These are phyloP conservation scores for Drosophila fulvimacula DNA, from an alignment of 2,888 invertebrate species.

Conservation along the genomic window DNA sequence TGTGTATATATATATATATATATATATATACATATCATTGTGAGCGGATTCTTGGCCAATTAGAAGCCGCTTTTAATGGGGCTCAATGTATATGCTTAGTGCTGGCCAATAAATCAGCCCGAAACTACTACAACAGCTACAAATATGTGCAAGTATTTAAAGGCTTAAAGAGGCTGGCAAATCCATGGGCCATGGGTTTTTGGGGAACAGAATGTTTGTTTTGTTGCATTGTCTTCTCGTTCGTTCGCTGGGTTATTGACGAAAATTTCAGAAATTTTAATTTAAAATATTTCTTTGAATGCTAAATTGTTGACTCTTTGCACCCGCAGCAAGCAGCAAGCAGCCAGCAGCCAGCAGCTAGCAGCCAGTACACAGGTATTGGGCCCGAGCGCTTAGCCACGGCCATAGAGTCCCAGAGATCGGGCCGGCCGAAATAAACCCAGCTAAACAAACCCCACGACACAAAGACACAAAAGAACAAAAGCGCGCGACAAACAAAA, in stretches of 20 bases:
- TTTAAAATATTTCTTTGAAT: slow-evolving; percentile 84
- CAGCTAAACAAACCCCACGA: slow-evolving; percentile 75
- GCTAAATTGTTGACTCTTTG: slow-evolving; percentile 80
- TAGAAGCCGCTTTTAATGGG: slow-evolving; percentile 25
- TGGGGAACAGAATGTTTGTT: slow-evolving; percentile 30
- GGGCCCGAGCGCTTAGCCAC: slow-evolving; percentile 40
- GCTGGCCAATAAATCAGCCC: slow-evolving; percentile 54
- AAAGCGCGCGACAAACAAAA: slow-evolving; percentile 78
- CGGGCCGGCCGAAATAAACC: slow-evolving; percentile 54
- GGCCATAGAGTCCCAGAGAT: slow-evolving; percentile 37
- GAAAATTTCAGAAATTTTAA: slow-evolving; percentile 85
- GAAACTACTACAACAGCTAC: slow-evolving; percentile 33
- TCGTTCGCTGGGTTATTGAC: slow-evolving; percentile 70
- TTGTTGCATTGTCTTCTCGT: slow-evolving; percentile 65
- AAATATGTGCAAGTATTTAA: slow-evolving; percentile 74
- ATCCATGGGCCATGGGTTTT: slow-evolving; percentile 11
- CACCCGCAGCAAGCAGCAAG: slow-evolving; percentile 56
- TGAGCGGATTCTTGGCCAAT: slow-evolving; percentile 35
- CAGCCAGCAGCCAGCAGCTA: too few relatives aligned
- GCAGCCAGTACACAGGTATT: slow-evolving; percentile 29
- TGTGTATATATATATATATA: too few relatives aligned
- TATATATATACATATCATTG: too few relatives aligned
- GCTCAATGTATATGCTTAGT: slow-evolving; percentile 28
- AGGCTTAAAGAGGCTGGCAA: slow-evolving; percentile 38
- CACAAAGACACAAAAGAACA: slow-evolving; percentile 71